Evolutionary conservation across 2,113 vertebrate species (phyloP).

Genomic region (Scophthalmus maximus): DNA sequence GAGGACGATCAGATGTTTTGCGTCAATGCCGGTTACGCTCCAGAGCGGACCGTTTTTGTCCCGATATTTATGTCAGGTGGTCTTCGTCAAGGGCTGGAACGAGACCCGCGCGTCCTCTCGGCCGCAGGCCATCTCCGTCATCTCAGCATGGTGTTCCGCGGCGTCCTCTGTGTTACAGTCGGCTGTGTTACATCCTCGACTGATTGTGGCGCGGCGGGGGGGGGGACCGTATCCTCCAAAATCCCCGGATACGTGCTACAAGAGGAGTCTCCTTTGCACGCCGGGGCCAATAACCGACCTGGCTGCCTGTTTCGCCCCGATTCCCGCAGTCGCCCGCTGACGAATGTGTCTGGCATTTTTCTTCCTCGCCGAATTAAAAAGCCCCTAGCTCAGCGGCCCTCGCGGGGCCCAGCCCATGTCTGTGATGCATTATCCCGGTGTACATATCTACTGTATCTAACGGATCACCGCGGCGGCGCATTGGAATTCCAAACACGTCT

Average conservation of each 20-base stretch:
- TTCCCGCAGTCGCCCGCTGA: slow-evolving; percentile 22
- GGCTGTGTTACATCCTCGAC: slow-evolving; percentile 16
- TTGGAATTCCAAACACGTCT: slow-evolving; percentile 39
- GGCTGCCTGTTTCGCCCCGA: slow-evolving; percentile 25
- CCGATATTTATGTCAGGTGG: slow-evolving; percentile 71
- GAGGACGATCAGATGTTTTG: slow-evolving; percentile 60
- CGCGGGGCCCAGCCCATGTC: slow-evolving; percentile 18
- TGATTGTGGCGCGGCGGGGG: slow-evolving; percentile 15
- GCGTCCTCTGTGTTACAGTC: slow-evolving; percentile 70
- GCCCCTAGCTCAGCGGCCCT: slow-evolving; percentile 37
- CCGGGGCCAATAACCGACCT: slow-evolving; percentile 39
- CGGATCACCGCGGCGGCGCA: neutral
- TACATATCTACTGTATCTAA: slow-evolving; percentile 38
- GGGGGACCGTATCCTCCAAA: slow-evolving; percentile 20
- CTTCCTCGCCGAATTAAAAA: slow-evolving; percentile 51
- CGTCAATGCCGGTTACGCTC: slow-evolving; percentile 47
- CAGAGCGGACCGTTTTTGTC: slow-evolving; percentile 61
- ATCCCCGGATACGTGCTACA: slow-evolving; percentile 28
- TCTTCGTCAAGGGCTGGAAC: slow-evolving; percentile 77
- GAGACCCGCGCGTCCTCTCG: slow-evolving; percentile 74
- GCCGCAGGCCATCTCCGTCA: slow-evolving; percentile 74
- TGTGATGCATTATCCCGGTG: slow-evolving; percentile 43
- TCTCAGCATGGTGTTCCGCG: slow-evolving; percentile 72
- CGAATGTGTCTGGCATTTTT: slow-evolving; percentile 28
- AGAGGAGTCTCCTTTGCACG: slow-evolving; percentile 18